Evolutionary conservation across 1,140 invertebrate genomes (phyloP).

Genomic region (Gonatopus flavifemur): DNA sequence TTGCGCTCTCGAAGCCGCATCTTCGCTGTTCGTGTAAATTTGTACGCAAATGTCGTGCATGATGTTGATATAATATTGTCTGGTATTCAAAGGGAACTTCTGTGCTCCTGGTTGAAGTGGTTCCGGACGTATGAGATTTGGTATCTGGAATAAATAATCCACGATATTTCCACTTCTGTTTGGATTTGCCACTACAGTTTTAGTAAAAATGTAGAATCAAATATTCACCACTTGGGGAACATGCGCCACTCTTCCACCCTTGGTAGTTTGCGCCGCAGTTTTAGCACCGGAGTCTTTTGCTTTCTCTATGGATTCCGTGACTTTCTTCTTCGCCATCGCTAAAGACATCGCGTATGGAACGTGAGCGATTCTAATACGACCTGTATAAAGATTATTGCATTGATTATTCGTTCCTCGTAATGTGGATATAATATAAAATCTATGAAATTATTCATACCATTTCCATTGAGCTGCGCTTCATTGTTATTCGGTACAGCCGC

Average conservation of each 20-base stretch:
- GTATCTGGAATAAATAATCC: slow-evolving; percentile 46
- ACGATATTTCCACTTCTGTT: too few species aligned
- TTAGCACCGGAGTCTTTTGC: slow-evolving; percentile 49
- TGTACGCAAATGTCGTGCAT: slow-evolving; percentile 86
- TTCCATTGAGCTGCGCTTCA: slow-evolving; percentile 41
- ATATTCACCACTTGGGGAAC: slow-evolving; percentile 59
- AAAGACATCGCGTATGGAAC: slow-evolving; percentile 64
- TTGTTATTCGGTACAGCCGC: slow-evolving; percentile 14
- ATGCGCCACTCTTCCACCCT: slow-evolving; percentile 71
- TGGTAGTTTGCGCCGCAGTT: slow-evolving; percentile 70
- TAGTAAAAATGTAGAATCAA: not conserved
- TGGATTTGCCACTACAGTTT: not conserved
- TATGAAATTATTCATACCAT: slow-evolving; percentile 33
- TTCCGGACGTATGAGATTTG: slow-evolving; percentile 57
- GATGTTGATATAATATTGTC: slow-evolving; percentile 82
- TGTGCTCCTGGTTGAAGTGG: slow-evolving; percentile 72
- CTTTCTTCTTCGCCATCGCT: slow-evolving; percentile 62
- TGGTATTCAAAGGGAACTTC: slow-evolving; percentile 81
- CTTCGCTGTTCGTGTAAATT: slow-evolving; percentile 69
- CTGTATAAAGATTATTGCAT: too few species aligned
- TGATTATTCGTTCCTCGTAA: not conserved
- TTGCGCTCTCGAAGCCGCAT: slow-evolving; percentile 66
- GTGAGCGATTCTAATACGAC: slow-evolving; percentile 62
- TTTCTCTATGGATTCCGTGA: slow-evolving; percentile 49
- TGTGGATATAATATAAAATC: too few species aligned